Conservation (phyloP, 2,113 vertebrate species). For the Burhinus bistriatus region DNA sequence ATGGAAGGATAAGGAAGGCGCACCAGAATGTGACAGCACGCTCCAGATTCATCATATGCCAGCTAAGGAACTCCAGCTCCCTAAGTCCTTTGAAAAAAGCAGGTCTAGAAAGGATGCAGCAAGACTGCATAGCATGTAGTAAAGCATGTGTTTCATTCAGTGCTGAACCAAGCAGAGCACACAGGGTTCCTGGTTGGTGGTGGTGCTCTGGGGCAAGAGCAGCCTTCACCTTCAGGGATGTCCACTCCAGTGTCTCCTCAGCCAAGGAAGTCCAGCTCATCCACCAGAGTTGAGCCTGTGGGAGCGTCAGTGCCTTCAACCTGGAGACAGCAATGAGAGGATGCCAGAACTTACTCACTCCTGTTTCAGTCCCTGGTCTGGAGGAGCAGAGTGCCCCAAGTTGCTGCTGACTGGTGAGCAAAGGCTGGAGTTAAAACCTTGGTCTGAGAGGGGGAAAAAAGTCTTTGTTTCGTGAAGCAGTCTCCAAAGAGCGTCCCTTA, state of each 20-base stretch:
- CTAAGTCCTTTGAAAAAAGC: neutral
- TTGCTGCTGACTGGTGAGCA: neutral
- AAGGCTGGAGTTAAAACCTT: neutral
- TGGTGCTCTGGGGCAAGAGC: neutral
- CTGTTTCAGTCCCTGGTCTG: neutral
- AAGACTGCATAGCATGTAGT: neutral
- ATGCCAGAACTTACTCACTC: neutral
- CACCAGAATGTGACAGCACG: neutral
- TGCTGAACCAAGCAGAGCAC: neutral
- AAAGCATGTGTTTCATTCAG: neutral
- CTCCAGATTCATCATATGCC: neutral
- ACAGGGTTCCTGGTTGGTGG: accelerated
- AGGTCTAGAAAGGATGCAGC: neutral
- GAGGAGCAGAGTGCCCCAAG: neutral
- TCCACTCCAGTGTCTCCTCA: neutral
- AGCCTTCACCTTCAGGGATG: neutral
- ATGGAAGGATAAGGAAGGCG: neutral
- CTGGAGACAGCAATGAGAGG: neutral
- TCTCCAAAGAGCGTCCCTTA: neutral
- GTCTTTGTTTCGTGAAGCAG: neutral
- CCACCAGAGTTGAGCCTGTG: neutral
- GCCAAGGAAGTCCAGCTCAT: neutral
- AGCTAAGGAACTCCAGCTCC: neutral
- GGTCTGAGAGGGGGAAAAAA: neutral
- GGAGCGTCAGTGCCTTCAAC: neutral